Evolutionary conservation across 2,888 invertebrate species (phyloP).

Genomic region (Orchesellides sinensis): DNA sequence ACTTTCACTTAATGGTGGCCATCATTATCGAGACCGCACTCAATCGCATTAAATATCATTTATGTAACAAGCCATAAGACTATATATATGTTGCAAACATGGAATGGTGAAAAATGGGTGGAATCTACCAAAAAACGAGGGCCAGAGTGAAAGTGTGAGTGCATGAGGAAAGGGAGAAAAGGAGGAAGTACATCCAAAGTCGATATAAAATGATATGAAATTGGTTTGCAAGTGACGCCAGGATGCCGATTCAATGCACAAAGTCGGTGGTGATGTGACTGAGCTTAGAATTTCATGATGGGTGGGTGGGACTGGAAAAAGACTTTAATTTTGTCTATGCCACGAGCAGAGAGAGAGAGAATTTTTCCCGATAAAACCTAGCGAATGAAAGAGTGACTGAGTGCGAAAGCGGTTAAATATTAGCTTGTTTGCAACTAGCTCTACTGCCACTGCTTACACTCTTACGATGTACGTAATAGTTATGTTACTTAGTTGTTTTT

Average conservation of each 20-base stretch:
- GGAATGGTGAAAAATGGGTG: conserved; percentile 59
- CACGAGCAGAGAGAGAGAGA: conserved; percentile 42
- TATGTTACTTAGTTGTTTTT: conserved; percentile 19
- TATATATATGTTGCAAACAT: conserved; percentile 37
- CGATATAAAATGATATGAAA: conserved; percentile 63
- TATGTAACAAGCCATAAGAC: conserved; percentile 47
- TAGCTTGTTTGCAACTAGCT: conserved; percentile 24
- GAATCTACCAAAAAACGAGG: conserved; percentile 34
- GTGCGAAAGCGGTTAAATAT: conserved; percentile 12
- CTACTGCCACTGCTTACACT: background rate
- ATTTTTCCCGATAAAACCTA: conserved; percentile 30
- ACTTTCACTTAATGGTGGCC: conserved; percentile 63
- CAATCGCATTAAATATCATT: conserved; percentile 67
- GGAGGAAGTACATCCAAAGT: conserved; percentile 32
- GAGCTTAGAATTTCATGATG: conserved; percentile 55
- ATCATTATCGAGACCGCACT: conserved; percentile 63
- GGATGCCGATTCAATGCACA: conserved; percentile 53
- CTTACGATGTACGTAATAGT: background rate
- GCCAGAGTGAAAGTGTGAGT: background rate
- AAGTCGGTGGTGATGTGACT: conserved; percentile 26
- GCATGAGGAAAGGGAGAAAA: conserved; percentile 4
- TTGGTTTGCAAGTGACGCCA: conserved; percentile 65
- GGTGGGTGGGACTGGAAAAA: conserved; percentile 62
- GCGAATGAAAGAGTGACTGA: conserved; percentile 26
- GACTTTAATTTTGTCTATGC: conserved; percentile 63